Percentiles rank a stretch among this genome's conserved stretches.
These are phyloP conservation scores for Drosophila trapezifrons DNA, from an alignment of 1,140 invertebrate genomes.

Conservation along the genomic window DNA sequence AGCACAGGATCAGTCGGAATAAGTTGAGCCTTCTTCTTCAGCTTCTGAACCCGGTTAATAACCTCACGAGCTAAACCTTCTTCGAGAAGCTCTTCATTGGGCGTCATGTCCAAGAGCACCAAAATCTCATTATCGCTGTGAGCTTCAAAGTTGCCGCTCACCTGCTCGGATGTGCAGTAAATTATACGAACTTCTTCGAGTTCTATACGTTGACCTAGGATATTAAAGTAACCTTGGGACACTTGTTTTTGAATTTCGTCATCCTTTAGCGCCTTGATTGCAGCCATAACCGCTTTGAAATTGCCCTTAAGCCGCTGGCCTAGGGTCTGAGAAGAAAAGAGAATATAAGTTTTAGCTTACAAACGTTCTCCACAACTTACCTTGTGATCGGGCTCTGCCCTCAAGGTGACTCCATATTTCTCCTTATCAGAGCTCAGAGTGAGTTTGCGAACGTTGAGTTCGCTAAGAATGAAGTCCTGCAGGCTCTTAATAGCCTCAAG, in stretches of 20 bases:
- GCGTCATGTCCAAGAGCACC: constrained; percentile 90
- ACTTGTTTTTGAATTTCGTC: constrained; percentile 92
- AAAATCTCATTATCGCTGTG: constrained; percentile 95
- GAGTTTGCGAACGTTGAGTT: constrained; percentile 96
- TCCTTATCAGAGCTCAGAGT: constrained; percentile 95
- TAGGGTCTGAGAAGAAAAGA: constrained; percentile 85
- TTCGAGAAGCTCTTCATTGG: constrained; percentile 94
- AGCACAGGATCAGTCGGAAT: constrained; percentile 95
- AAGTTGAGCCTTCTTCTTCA: constrained; percentile 97
- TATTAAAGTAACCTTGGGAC: constrained; percentile 88
- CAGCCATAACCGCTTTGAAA: constrained; percentile 94
- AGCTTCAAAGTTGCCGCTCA: constrained; percentile 91
- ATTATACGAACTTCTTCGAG: constrained; percentile 93
- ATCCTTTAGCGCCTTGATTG: constrained; percentile 93
- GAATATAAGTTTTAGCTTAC: neutral
- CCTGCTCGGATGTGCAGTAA: constrained; percentile 88
- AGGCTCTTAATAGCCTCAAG: constrained; percentile 93
- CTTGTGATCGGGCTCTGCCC: constrained; percentile 96
- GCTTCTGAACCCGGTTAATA: constrained; percentile 97
- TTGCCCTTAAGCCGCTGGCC: constrained; percentile 94
- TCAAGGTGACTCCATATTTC: constrained; percentile 96
- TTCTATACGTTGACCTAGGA: constrained; percentile 91
- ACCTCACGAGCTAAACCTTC: constrained; percentile 97
- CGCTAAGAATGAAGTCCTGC: constrained; percentile 95
- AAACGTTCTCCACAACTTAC: constrained; percentile 1